phyloP scores from a whole-genome alignment of 2,113 vertebrate species.

The Cyphotilapia sp. region DNA sequence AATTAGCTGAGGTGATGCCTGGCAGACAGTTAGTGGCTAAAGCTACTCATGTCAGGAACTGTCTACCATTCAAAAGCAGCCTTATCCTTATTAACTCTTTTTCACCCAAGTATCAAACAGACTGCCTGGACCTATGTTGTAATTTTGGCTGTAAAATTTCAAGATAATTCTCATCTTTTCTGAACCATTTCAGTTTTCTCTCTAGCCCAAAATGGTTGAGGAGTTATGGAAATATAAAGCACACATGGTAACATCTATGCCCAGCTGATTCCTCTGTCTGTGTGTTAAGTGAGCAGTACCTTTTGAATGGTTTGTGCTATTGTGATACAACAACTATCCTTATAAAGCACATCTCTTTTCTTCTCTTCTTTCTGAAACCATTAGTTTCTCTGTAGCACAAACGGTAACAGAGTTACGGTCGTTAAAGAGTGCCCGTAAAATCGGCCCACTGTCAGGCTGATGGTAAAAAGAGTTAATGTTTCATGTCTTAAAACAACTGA shows the following conservation, averaged over 20 bases:
- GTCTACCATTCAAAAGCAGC: background rate
- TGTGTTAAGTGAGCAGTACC: background rate
- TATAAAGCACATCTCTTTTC: accelerated
- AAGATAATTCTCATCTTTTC: background rate
- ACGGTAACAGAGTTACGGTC: background rate
- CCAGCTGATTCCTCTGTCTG: accelerated
- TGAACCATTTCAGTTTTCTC: background rate
- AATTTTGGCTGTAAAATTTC: background rate
- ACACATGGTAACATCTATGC: accelerated
- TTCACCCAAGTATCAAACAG: background rate
- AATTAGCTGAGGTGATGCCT: background rate
- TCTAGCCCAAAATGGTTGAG: accelerated
- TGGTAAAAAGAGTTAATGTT: background rate
- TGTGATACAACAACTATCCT: background rate
- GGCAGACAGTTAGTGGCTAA: background rate
- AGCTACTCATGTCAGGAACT: background rate
- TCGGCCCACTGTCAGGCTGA: background rate
- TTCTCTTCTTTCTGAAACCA: background rate
- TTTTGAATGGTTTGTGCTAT: background rate
- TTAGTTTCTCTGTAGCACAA: background rate
- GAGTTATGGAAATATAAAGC: background rate
- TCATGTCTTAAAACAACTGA: background rate
- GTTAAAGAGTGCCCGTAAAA: accelerated
- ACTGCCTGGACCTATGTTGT: background rate
- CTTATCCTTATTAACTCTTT: background rate